Conservation (phyloP, 2,888 invertebrate genomes). For the Netelia fuscicornis region DNA sequence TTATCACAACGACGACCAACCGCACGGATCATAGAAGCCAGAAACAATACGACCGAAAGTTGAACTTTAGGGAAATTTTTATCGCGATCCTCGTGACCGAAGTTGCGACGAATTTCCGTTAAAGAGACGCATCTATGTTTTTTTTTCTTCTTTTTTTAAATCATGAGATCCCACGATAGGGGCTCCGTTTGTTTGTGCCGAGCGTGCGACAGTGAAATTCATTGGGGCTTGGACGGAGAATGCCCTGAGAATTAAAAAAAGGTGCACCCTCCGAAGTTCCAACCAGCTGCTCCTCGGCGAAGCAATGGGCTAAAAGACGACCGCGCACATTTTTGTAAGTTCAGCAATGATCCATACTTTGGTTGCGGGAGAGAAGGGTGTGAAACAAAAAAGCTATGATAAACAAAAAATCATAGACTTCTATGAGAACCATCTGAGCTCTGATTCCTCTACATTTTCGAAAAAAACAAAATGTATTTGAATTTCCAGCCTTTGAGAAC, state of each 20-base stretch:
- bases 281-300: constrained; percentile 78
- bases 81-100: constrained; percentile 13
- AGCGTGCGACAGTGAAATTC: constrained; percentile 41
- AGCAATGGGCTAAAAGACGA: constrained; percentile 76
- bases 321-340: constrained; percentile 78
- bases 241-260: constrained; percentile 32
- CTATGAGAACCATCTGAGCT: constrained; percentile 84
- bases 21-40: constrained; percentile 55
- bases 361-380: constrained; percentile 84
- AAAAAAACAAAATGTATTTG: constrained; percentile 81
- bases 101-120: too few relatives aligned
- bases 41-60: constrained; percentile 43
- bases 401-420: constrained; percentile 76
- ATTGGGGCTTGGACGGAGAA: constrained; percentile 55
- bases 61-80: constrained; percentile 53
- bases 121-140: too few relatives aligned
- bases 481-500: constrained; percentile 83
- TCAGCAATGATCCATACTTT: constrained; percentile 84
- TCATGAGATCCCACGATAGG: background rate
- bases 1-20: constrained; percentile 76
- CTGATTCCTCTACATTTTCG: constrained; percentile 85
- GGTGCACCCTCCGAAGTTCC: constrained; percentile 71
- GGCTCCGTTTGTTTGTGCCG: constrained; percentile 32
- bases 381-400: constrained; percentile 71
- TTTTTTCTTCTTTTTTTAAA: constrained; percentile 30